phyloP scores from a whole-genome alignment of 2,888 invertebrate species.

The Clanis bilineata region DNA sequence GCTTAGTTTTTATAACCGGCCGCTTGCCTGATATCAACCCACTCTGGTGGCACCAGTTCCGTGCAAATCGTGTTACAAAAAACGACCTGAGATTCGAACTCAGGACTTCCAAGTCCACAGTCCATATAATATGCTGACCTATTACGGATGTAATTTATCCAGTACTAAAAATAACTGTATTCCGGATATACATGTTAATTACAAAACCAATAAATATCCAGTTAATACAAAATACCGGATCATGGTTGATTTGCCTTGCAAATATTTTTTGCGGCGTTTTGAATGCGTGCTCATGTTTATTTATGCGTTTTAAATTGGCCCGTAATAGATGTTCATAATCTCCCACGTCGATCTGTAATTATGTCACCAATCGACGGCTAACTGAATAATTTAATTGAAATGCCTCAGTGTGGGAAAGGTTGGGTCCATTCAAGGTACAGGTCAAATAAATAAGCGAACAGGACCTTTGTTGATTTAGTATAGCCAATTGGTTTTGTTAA shows the following conservation, averaged over 20 bases:
- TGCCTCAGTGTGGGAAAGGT: constrained; percentile 7
- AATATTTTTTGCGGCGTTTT: constrained; percentile 14
- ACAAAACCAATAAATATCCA: not conserved
- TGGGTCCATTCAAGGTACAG: not conserved
- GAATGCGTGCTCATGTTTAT: constrained; percentile 17
- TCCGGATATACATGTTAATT: constrained; percentile 3
- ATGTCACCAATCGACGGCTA: constrained; percentile 2
- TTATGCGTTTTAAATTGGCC: constrained; percentile 16
- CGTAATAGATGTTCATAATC: constrained; percentile 12
- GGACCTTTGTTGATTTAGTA: constrained; percentile 1
- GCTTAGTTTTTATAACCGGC: too few species aligned
- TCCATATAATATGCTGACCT: not conserved
- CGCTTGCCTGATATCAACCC: too few species aligned
- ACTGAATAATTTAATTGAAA: constrained; percentile 5
- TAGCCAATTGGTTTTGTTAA: not conserved
- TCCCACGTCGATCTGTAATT: constrained; percentile 9
- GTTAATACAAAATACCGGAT: constrained; percentile 8
- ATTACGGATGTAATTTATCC: not conserved
- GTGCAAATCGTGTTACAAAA: too few species aligned
- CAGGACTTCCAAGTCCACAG: too few species aligned
- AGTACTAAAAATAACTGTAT: not conserved
- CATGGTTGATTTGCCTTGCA: constrained; percentile 10
- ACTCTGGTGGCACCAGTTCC: too few species aligned
- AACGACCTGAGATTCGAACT: too few species aligned
- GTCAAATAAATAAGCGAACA: constrained; percentile 2